Evolutionary conservation across 2,797 vertebrate genomes (phyloP), one percentile per base, ranked within the genome.

Genomic region (Artibeus jamaicensis): DNA sequence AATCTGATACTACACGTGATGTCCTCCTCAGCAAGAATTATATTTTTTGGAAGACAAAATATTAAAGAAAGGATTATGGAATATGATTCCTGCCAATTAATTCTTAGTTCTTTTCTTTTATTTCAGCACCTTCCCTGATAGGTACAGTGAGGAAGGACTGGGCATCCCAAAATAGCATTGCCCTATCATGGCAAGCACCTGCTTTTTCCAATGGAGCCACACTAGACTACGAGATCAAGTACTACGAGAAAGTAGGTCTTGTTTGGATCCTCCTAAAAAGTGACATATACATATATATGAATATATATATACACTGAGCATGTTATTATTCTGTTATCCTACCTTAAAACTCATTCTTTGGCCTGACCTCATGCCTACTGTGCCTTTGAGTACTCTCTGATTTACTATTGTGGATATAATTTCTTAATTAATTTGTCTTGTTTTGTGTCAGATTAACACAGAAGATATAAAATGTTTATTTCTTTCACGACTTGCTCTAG

Each of bases 171-270:
- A 99, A 99, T 98, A 99, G 99, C 98, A 99, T 99, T 96, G 99
- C 99, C 97, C 99, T 99, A 95, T 99, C 99, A 94, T 99, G 99
- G 99, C 99, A 99, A 98, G 99, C 99, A 96, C 99, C 99, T 19
- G 99, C 99, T 97, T 99, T 99, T 98, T 98, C 99, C 95, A 95
- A 98, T 65, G 98, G 99, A 97, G 98, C 98, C 97, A 98, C 99
- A 98, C 98, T 99, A 96, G 99, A 99, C 98, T 99, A 99, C 95
- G 99, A 99, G 99, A 99, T 99, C 99, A 99, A 99, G 98, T 99
- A 99, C 98, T 99, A 99, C 98, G 99, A 99, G 98, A 99, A 99
- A 99, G 99, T 99, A 98, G 98, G 98, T 99, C 98, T 98, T 97
- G 89, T 95, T 98, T 97, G 92, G 87, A 97, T 95, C 77, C 97